Evolutionary conservation across 2,888 invertebrate species (phyloP).

Genomic region (Acrobasis repandana): DNA sequence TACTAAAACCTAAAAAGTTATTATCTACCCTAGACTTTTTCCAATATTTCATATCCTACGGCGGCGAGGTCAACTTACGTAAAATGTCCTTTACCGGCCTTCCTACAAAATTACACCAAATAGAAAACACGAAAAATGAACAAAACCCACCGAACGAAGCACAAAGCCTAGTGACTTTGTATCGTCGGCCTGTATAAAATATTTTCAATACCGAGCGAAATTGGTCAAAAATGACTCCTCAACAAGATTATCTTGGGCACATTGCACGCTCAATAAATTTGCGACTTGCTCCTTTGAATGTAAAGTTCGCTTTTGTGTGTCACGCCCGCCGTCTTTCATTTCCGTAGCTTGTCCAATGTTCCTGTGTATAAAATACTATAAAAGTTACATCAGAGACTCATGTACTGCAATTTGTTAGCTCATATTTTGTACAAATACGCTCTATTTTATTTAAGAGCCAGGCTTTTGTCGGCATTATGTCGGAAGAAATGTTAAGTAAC

Average conservation of each 20-base stretch:
- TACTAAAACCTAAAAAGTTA: neutral
- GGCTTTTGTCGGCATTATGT: neutral
- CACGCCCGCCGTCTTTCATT: slow-evolving; percentile 16
- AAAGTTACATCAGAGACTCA: slow-evolving; percentile 5
- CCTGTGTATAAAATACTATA: slow-evolving; percentile 15
- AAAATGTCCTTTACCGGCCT: slow-evolving; percentile 41
- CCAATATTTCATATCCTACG: neutral
- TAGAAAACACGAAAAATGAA: slow-evolving; percentile 29
- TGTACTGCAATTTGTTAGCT: slow-evolving; percentile 10
- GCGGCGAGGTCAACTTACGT: slow-evolving; percentile 26
- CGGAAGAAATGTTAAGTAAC: too few relatives aligned
- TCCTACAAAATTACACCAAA: slow-evolving; percentile 27
- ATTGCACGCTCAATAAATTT: slow-evolving; percentile 34
- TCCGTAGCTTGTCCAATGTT: slow-evolving; percentile 8
- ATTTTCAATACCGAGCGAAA: slow-evolving; percentile 71
- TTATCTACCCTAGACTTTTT: neutral
- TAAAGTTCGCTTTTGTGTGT: slow-evolving; percentile 47
- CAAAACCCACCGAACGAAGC: slow-evolving; percentile 27
- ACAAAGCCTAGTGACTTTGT: slow-evolving; percentile 49
- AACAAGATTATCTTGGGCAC: slow-evolving; percentile 63
- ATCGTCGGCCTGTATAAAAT: slow-evolving; percentile 58
- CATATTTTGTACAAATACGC: slow-evolving; percentile 15
- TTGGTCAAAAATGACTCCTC: slow-evolving; percentile 71
- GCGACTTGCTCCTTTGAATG: slow-evolving; percentile 35
- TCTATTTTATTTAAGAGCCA: neutral